These are phyloP conservation scores for Tinamus major DNA, from an alignment of 2,797 vertebrate species.

Conservation along the genomic window DNA sequence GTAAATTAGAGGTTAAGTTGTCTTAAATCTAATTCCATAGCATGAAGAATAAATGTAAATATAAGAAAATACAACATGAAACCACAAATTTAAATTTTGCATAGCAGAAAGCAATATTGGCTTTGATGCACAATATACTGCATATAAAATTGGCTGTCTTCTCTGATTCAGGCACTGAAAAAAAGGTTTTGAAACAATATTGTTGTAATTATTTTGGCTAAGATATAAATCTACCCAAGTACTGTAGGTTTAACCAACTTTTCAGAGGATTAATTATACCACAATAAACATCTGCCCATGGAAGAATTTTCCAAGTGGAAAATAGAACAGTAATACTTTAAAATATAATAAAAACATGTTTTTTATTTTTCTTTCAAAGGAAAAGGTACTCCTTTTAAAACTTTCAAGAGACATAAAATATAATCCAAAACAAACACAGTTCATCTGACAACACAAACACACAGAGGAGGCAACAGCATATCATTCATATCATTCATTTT, in stretches of 20 bases:
- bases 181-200: background rate
- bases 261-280: background rate
- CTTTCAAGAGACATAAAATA: background rate
- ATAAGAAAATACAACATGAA: background rate
- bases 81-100: background rate
- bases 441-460: background rate
- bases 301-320: background rate
- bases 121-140: background rate
- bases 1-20: background rate
- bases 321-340: background rate
- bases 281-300: background rate
- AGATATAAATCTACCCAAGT: background rate
- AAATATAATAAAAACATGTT: background rate
- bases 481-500: background rate
- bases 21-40: background rate
- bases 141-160: background rate
- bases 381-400: background rate
- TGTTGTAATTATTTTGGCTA: background rate
- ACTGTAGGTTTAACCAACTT: background rate
- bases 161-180: background rate
- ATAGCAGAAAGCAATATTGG: background rate
- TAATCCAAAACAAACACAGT: background rate
- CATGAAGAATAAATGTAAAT: background rate
- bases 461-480: accelerated
- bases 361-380: background rate